Base-by-base conservation (phyloP, 2,888 invertebrate genomes). In the Cryptus armator region DNA sequence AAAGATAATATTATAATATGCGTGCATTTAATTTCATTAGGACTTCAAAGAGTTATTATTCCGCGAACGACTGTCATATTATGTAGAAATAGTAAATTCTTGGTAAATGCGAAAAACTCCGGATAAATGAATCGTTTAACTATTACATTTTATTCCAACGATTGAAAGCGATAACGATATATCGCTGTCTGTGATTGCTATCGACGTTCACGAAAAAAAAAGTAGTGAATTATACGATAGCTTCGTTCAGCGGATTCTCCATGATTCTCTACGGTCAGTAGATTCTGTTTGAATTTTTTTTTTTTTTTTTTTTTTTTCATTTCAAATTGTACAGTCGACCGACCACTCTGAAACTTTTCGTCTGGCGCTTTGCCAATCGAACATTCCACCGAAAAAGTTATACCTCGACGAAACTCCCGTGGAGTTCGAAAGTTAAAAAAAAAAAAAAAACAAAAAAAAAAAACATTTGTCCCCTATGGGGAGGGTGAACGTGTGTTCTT, bases 311-410 rank as follows among this genome's bases (percentile, higher is more conserved):
- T 4, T 5, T 6, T n/a, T n/a, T n/a, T n/a, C n/a, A 37, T 37
- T 37, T 1, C 5, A 37, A 43, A 19, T 19, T 51, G n/a, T 44
- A 44, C 62, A 24, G 24, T 24, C 24, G 4, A n/a, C 16, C 24
- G 4, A n/a, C 16, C 16, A 74, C 6, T 46, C 7, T 7, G 37
- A 37, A 74, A 74, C 62, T 74, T 74, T 62, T 59, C 37, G 62
- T 14, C 19, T 46, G 72, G 59, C 59, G 12, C 24, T 24, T 43
- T 14, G 16, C 16, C 59, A 56, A 24, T 24, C 46, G 24, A 59
- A 59, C 32, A 14, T 43, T 37, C 19, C 24, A 3, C 12, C 6
- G 0, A 37, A 37, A 67, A 67, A 67, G 19, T 12, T 67, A 46
- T 46, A 12, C 46, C 24, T 7, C 32, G 16, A 14, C 19, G 29